A percentile compares a stretch with the other conserved stretches of the same genome.
Evolutionary conservation across 2,888 invertebrate species (phyloP).

Genomic region (Drosophila pegasa): DNA sequence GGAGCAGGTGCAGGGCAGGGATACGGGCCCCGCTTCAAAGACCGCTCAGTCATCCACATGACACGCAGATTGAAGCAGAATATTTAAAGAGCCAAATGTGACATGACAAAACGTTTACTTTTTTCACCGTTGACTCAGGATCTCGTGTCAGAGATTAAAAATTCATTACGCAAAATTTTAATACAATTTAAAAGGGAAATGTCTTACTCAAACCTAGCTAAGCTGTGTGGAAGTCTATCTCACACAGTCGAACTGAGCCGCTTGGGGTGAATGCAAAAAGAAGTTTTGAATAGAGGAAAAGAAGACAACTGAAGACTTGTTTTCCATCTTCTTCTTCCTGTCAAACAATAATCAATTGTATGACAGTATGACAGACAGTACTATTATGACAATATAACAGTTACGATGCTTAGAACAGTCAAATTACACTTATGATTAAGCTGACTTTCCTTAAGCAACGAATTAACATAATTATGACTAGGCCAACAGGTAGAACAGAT

Average conservation of each 20-base stretch:
- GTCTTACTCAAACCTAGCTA: not conserved
- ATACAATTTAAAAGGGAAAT: not conserved
- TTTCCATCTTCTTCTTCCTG: not conserved
- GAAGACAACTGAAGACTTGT: not conserved
- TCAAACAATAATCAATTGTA: not conserved
- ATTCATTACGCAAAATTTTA: slow-evolving; percentile 5
- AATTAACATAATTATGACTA: no score
- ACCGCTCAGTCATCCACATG: slow-evolving; percentile 15
- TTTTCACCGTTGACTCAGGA: slow-evolving; percentile 14
- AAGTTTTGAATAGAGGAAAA: not conserved
- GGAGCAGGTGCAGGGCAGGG: not conserved
- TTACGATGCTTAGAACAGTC: not conserved
- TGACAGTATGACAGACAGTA: not conserved
- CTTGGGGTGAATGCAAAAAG: not conserved
- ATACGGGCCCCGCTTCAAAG: not conserved
- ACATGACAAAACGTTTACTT: slow-evolving; percentile 16
- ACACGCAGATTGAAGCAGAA: slow-evolving; percentile 20
- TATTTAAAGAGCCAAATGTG: slow-evolving; percentile 19
- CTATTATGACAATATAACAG: not conserved
- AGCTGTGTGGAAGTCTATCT: not conserved
- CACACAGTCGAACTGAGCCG: not conserved
- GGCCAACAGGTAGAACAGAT: no score
- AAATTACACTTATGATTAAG: no score
- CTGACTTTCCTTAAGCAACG: no score
- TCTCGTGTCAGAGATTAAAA: not conserved